phyloP scores from a whole-genome alignment of 2,113 vertebrate genomes.

The Acrocephalus arundinaceus region DNA sequence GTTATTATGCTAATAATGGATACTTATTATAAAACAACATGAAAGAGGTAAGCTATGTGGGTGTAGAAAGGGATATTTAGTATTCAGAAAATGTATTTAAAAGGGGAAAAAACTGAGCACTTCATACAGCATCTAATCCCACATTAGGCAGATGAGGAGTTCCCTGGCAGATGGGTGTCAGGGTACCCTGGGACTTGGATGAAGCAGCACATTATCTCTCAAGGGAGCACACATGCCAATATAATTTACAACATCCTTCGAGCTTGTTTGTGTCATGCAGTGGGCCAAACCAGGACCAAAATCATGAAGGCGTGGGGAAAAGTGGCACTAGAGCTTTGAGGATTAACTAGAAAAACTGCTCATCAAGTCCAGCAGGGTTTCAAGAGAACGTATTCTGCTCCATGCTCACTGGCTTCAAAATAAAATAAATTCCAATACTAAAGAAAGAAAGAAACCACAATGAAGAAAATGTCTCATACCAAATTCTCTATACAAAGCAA shows the following conservation, averaged over 20 bases:
- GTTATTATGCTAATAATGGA: conserved; percentile 54
- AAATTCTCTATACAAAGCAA: background rate
- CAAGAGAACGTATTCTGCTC: background rate
- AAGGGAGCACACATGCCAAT: background rate
- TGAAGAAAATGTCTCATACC: background rate
- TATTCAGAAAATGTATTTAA: conserved; percentile 46
- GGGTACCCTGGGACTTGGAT: conserved; percentile 22
- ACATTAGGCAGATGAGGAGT: conserved; percentile 49
- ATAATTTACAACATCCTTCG: background rate
- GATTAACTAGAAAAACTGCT: background rate
- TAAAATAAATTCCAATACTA: background rate
- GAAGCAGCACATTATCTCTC: background rate
- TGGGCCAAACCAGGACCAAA: background rate
- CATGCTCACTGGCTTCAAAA: background rate
- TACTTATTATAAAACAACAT: conserved; percentile 67
- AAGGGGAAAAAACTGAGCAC: background rate
- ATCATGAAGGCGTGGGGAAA: background rate
- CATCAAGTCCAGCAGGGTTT: background rate
- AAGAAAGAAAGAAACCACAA: background rate
- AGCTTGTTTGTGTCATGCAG: conserved; percentile 3
- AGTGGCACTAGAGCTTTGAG: background rate
- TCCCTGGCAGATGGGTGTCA: conserved; percentile 46
- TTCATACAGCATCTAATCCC: conserved; percentile 47
- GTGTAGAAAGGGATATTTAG: conserved; percentile 41
- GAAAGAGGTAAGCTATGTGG: conserved; percentile 57